Evolutionary conservation across 1,140 invertebrate genomes (phyloP).

Genomic region (Zeugodacus cucurbitae): DNA sequence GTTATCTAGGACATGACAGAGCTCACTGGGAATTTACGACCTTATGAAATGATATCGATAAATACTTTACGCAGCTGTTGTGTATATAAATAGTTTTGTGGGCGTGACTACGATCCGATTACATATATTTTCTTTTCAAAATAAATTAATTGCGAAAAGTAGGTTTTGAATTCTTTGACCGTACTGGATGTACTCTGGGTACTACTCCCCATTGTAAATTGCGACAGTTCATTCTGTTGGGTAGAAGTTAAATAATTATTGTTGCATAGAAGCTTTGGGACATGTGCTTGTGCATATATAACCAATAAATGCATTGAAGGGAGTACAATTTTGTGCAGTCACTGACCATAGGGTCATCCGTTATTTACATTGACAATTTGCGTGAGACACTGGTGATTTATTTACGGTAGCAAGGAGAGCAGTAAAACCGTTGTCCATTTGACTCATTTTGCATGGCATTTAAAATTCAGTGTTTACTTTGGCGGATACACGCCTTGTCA

Average conservation of each 20-base stretch:
- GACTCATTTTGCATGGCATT: conserved; percentile 5
- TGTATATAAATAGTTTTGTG: too few relatives aligned
- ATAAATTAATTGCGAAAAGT: too few relatives aligned
- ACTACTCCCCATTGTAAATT: too few relatives aligned
- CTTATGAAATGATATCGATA: too few relatives aligned
- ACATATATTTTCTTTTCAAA: too few relatives aligned
- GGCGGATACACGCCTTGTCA: conserved; percentile 23
- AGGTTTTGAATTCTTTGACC: too few relatives aligned
- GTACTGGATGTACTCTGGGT: too few relatives aligned
- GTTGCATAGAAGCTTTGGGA: background rate
- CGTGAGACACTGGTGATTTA: background rate
- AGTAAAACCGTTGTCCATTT: conserved; percentile 21
- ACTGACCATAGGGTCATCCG: conserved; percentile 11
- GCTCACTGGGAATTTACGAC: too few relatives aligned
- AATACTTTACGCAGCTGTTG: too few relatives aligned
- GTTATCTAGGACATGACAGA: too few relatives aligned
- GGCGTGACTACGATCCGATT: too few relatives aligned
- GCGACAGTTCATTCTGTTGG: background rate
- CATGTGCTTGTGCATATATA: background rate
- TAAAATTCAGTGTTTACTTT: conserved; percentile 19
- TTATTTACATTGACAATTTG: conserved; percentile 28
- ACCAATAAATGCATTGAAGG: background rate
- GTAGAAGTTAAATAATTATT: background rate
- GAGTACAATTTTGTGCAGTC: background rate
- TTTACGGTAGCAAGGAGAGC: background rate